Percentiles rank a stretch among this genome's conserved stretches.
These are phyloP conservation scores for Tineola bisselliella DNA, from an alignment of 2,888 invertebrate genomes.

Conservation along the genomic window DNA sequence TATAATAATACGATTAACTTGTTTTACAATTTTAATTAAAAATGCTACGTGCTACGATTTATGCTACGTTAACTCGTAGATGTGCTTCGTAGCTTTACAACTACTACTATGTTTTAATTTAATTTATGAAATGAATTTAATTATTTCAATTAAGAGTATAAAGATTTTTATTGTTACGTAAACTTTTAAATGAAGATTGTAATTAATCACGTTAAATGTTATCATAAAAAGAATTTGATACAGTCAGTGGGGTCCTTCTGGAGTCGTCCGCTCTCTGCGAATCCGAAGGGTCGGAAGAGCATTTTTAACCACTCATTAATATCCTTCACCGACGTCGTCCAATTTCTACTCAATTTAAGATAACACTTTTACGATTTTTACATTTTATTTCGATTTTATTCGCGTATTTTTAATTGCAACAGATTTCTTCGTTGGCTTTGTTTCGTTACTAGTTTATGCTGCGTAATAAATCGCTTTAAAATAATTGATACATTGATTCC, in stretches of 20 bases:
- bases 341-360: constrained; percentile 26
- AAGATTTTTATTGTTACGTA: neutral
- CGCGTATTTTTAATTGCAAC: neutral
- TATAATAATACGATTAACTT: no score
- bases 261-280: neutral
- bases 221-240: neutral
- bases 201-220: neutral
- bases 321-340: constrained; percentile 18
- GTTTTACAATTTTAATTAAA: no score
- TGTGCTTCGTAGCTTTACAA: no score
- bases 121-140: neutral
- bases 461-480: no score
- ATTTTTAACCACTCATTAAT: constrained; percentile 23
- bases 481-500: no score
- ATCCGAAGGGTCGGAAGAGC: constrained; percentile 4
- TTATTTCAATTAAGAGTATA: neutral
- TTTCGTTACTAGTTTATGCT: neutral
- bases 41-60: no score
- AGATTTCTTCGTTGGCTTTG: neutral
- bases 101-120: no score
- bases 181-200: neutral
- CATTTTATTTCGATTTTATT: constrained; percentile 2
- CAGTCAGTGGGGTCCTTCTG: neutral
- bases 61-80: no score
- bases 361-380: constrained; percentile 21